Percentiles rank a stretch among this genome's conserved stretches.
phyloP scores from a whole-genome alignment of 2,797 vertebrate genomes.

The Philypnodon macrostomus region DNA sequence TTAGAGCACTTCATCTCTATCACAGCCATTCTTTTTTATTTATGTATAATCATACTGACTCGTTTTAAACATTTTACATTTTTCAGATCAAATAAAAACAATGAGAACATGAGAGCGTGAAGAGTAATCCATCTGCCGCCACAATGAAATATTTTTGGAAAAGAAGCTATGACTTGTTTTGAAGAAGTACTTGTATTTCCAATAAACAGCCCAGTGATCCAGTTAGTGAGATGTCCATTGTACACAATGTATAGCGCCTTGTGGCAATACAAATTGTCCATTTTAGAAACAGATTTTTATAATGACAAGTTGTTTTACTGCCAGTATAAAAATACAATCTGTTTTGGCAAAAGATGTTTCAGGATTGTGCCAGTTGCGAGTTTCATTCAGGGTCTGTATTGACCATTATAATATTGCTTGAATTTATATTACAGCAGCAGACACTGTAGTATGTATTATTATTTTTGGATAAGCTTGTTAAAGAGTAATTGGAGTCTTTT shows the following conservation, averaged over 20 bases:
- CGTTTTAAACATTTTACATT: neutral
- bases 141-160: constrained; percentile 6
- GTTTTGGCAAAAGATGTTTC: too few relatives aligned
- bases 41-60: neutral
- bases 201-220: neutral
- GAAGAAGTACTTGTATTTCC: constrained; percentile 14
- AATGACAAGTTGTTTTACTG: too few relatives aligned
- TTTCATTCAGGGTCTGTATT: neutral
- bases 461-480: constrained; percentile 8
- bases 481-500: constrained; percentile 14
- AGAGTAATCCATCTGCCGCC: neutral
- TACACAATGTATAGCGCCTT: too few relatives aligned
- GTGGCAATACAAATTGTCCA: too few relatives aligned
- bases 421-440: too few relatives aligned
- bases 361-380: too few relatives aligned
- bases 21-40: neutral
- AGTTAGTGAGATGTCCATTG: too few relatives aligned
- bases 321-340: too few relatives aligned
- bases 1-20: too few relatives aligned
- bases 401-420: neutral
- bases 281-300: too few relatives aligned
- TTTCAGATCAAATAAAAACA: constrained; percentile 79
- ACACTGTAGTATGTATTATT: constrained; percentile 8
- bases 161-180: constrained; percentile 13
- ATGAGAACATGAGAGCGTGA: constrained; percentile 72